Evolutionary conservation across 2,888 invertebrate species (phyloP), one percentile per base, ranked within the genome.

Genomic region (Agrotis ipsilon): DNA sequence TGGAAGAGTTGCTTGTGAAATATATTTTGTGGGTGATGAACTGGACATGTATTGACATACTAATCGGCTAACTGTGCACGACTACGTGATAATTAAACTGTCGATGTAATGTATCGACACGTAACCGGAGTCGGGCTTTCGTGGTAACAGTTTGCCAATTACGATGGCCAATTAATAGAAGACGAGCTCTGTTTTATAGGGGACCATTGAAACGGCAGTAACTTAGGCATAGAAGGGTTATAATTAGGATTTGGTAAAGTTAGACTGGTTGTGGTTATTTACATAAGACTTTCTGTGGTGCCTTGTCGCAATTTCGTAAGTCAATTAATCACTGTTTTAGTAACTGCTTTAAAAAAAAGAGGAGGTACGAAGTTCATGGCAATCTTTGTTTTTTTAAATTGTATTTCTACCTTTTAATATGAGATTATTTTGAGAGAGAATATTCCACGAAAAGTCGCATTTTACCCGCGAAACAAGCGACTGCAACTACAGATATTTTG

Each of bases 1-100:
- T 75, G 85, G 70, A 64, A 75, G 54, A 77, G 68, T 66, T 60
- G 84, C 83, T 87, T 87, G 76, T 86, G 88, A 86, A 85, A 85
- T 73, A 77, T 79, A 72, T 72, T 80, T 83, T 77, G 63, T 80
- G 72, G 63, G 78, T 73, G 70, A 74, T 77, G 68, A 73, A 75
- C 62, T 75, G 73, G 71, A 80, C 74, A 72, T 73, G 82, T 84
- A 84, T 84, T 81, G 86, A 84, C 84, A 84, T 71, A 75, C 63
- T 80, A 71, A 82, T 78, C 72, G 65, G 48, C 57, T 75, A 68
- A 71, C 76, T 65, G 70, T 72, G 78, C 75, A 62, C 67, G 72
- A 70, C 52, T 64, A 62, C 32, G 71, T 66, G 63, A 69, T 83
- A 83, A 83, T 83, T 84, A 80, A 81, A 66, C 59, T 70, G 77